Evolutionary conservation across 2,113 vertebrate species (phyloP).

Genomic region (Eolophus roseicapilla): DNA sequence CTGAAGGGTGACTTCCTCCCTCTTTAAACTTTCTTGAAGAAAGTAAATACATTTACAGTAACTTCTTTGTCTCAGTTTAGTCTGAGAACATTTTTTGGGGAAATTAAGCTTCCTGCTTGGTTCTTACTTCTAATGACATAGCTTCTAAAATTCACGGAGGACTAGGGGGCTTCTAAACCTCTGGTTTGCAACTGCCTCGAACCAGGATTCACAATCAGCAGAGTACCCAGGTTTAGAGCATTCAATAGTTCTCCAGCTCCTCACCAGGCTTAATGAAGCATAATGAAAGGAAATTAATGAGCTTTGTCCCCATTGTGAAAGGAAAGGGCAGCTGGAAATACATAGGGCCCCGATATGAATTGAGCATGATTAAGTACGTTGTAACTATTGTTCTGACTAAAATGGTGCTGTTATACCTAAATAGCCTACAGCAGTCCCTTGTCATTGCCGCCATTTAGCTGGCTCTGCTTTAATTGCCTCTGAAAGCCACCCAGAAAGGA

Average conservation of each 20-base stretch:
- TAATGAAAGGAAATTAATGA: slow-evolving; percentile 45
- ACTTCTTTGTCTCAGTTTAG: not conserved
- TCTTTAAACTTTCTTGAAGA: not conserved
- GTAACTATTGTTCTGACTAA: slow-evolving; percentile 20
- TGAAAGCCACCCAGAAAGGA: slow-evolving; percentile 14
- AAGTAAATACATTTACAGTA: not conserved
- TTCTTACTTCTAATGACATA: not conserved
- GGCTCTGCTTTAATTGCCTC: not conserved
- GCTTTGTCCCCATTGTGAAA: slow-evolving; percentile 21
- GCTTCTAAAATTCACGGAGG: not conserved
- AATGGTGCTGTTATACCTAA: slow-evolving; percentile 6
- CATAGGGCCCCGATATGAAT: not conserved
- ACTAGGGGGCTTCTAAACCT: not conserved
- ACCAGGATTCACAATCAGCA: not conserved
- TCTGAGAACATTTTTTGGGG: not conserved
- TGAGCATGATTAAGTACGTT: slow-evolving; percentile 31
- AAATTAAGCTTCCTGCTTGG: not conserved
- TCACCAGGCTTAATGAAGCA: slow-evolving; percentile 8
- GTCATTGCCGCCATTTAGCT: not conserved
- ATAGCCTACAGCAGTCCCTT: not conserved
- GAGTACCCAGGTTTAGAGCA: not conserved
- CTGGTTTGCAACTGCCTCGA: not conserved
- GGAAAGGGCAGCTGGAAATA: slow-evolving; percentile 17
- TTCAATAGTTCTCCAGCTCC: not conserved
- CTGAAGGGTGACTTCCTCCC: not conserved